Percentiles rank a stretch among this genome's conserved stretches.
Evolutionary conservation across 2,797 vertebrate genomes (phyloP).

Genomic region (Cirrhinus molitorella): DNA sequence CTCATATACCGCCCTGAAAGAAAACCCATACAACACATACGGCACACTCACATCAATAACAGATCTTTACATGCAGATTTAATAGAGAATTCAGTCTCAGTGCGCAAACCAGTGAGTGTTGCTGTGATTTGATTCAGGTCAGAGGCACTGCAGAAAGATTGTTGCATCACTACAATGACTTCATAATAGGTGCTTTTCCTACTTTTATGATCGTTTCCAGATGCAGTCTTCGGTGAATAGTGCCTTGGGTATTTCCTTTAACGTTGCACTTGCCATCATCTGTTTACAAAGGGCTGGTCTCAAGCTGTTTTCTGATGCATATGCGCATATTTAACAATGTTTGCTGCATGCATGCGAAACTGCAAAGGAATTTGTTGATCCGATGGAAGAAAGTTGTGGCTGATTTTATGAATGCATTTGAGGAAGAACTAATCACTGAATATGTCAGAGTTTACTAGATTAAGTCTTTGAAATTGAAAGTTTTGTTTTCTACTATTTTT

Average conservation of each 20-base stretch:
- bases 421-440: background rate
- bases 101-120: background rate
- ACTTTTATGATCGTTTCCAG: background rate
- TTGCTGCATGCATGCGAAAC: background rate
- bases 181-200: constrained; percentile 21
- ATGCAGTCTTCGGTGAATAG: background rate
- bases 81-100: background rate
- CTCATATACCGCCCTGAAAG: background rate
- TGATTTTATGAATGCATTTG: background rate
- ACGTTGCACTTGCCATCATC: background rate
- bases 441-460: too few species aligned
- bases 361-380: background rate
- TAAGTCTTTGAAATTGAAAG: background rate
- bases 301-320: background rate
- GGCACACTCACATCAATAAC: background rate
- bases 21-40: background rate
- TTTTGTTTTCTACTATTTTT: background rate
- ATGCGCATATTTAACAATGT: background rate
- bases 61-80: background rate
- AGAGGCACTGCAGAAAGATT: background rate
- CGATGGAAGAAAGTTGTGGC: background rate
- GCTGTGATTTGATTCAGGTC: constrained; percentile 5
- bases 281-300: background rate
- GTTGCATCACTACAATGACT: constrained; percentile 23
- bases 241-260: background rate